phyloP scores from a whole-genome alignment of 2,113 vertebrate species.

The Sinocyclocheilus rhinocerous region DNA sequence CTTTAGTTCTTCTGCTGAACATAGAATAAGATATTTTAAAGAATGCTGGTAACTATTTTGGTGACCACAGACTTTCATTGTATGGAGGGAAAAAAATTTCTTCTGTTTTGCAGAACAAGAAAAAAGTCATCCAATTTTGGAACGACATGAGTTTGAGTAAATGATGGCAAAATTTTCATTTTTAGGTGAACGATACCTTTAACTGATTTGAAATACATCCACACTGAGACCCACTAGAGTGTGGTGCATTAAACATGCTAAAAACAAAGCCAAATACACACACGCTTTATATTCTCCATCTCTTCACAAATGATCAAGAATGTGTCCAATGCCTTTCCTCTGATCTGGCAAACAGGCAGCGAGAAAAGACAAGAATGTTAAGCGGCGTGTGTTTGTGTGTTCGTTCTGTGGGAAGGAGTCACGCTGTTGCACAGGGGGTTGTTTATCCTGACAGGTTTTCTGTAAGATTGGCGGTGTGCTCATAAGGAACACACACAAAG shows the following conservation, averaged over 20 bases:
- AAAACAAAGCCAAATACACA: not conserved
- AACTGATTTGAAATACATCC: no score
- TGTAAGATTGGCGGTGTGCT: not conserved
- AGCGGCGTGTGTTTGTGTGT: not conserved
- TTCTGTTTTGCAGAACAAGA: not conserved
- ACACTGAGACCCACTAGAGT: not conserved
- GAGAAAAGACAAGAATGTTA: constrained; percentile 7
- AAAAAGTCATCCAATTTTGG: not conserved
- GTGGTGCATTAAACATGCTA: not conserved
- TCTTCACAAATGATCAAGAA: not conserved
- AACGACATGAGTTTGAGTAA: not conserved
- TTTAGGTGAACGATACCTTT: no score
- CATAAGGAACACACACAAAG: not conserved
- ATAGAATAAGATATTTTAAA: no score
- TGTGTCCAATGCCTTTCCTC: not conserved
- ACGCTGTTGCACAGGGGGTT: not conserved
- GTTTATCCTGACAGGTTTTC: constrained; percentile 10
- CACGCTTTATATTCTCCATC: not conserved
- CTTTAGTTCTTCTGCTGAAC: no score
- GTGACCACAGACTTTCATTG: no score
- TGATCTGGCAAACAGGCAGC: not conserved
- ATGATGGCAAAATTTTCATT: not conserved
- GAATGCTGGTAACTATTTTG: no score
- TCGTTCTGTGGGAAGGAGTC: not conserved
- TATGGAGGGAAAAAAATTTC: not conserved